Base-by-base conservation (phyloP, 2,797 vertebrate genomes). In the Discoglossus pictus region DNA sequence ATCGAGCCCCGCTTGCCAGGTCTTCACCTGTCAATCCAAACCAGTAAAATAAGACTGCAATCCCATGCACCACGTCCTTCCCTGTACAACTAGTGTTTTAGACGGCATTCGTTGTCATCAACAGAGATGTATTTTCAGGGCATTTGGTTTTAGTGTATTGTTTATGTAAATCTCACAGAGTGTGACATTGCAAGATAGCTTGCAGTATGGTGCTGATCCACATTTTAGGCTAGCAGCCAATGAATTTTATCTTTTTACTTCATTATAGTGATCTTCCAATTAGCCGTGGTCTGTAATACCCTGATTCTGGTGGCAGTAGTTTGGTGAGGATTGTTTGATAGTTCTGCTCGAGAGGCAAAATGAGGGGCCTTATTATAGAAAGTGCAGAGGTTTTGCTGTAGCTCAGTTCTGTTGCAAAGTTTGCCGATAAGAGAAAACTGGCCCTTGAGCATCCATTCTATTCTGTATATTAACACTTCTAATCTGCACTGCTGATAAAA, bases 241-340 rank as follows among this genome's bases (percentile, higher is more conserved):
- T 97, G 93, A 97, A 96, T 97, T 96, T 98, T 98, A 99, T 99
- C 97, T 99, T 94, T n/a, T 95, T 93, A 93, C 96, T 98, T 96
- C 94, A 98, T 98, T 98, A 96, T 95, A 97, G 96, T 98, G 95
- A 98, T 99, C 97, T 98, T 98, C 95, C 97, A 98, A 98, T 99
- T 98, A 99, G 94, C 92, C 84, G 87, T 89, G 88, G 88, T 93
- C 95, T 92, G 94, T 96, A 98, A 98, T 96, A 97, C 94, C 91
- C 91, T 91, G 91, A 91, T 95, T 96, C 92, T 93, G 92, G 90
- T 93, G 93, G 92, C 91, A 86, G 90, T 88, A 88, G 90, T 87
- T 88, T 88, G 88, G 91, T 88, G 88, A 86, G 93, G 88, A 92
- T 87, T 89, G 88, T 86, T 91, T 86, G 97, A 99, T 99, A 98